These are phyloP conservation scores for Tylochromis polylepis DNA, from an alignment of 2,113 vertebrate genomes.

Conservation along the genomic window DNA sequence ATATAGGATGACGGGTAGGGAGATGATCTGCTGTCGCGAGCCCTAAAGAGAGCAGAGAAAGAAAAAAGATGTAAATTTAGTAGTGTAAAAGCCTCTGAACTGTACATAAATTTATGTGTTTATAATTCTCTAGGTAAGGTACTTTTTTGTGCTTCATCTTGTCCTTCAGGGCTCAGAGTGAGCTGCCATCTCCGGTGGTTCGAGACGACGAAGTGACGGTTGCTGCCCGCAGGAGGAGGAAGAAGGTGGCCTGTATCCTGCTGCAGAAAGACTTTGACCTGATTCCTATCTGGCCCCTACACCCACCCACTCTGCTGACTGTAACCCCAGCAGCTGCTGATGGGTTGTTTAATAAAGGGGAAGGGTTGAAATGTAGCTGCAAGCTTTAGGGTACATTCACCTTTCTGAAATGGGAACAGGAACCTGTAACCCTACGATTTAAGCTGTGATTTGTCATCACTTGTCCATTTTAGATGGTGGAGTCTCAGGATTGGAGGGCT, in stretches of 20 bases:
- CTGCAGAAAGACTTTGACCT: no score
- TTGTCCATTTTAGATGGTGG: background rate
- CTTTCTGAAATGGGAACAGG: background rate
- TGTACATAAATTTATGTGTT: background rate
- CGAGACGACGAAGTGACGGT: slow-evolving; percentile 71
- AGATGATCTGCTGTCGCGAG: background rate
- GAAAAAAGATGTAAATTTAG: background rate
- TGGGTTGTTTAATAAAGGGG: background rate
- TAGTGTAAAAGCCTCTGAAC: background rate
- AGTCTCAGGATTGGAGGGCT: background rate
- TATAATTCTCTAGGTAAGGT: background rate
- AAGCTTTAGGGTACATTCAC: background rate
- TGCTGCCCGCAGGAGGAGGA: slow-evolving; percentile 77
- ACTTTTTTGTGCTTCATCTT: background rate
- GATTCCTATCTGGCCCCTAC: background rate
- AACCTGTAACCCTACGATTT: background rate
- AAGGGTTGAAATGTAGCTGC: background rate
- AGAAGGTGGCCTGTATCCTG: slow-evolving; percentile 86
- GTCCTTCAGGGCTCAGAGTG: slow-evolving; percentile 34
- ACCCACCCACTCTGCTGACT: background rate
- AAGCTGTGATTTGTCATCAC: background rate
- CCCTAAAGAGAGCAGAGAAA: background rate
- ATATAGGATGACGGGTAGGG: background rate
- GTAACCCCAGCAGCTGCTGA: background rate
- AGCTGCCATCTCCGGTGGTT: slow-evolving; percentile 72